These are phyloP conservation scores for Acrocephalus kingi DNA, from an alignment of 2,113 vertebrate genomes.

Conservation along the genomic window DNA sequence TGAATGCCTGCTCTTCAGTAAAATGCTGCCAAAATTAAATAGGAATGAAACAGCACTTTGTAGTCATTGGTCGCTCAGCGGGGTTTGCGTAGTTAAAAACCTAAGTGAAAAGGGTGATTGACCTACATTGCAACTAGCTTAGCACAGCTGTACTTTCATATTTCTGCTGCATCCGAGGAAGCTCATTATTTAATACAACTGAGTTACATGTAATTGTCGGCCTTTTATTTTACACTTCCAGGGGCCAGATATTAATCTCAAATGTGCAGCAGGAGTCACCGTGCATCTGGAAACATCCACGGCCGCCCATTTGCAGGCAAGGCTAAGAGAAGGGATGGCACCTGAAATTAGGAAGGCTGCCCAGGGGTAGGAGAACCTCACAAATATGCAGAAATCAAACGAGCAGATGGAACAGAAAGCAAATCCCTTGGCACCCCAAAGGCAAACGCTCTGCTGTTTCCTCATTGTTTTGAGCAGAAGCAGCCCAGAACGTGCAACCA, in stretches of 20 bases:
- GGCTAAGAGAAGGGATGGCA: background rate
- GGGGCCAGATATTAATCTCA: conserved; percentile 53
- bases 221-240: conserved; percentile 56
- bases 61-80: conserved; percentile 74
- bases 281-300: background rate
- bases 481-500: background rate
- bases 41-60: conserved; percentile 75
- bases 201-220: conserved; percentile 63
- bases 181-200: conserved; percentile 75
- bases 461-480: conserved; percentile 17
- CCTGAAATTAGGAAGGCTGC: conserved; percentile 28
- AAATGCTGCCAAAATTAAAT: conserved; percentile 75
- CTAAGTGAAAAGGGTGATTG: conserved; percentile 75
- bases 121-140: conserved; percentile 74
- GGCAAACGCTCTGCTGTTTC: background rate
- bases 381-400: conserved; percentile 27
- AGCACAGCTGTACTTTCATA: conserved; percentile 71
- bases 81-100: conserved; percentile 75
- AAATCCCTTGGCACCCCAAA: conserved; percentile 31
- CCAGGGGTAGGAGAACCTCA: background rate
- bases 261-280: background rate
- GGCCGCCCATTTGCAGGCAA: background rate
- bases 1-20: conserved; percentile 72
- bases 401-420: conserved; percentile 33
- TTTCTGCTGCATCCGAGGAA: conserved; percentile 64